Conservation (phyloP, 2,113 vertebrate species). For the Telmatochromis brachygnathus region DNA sequence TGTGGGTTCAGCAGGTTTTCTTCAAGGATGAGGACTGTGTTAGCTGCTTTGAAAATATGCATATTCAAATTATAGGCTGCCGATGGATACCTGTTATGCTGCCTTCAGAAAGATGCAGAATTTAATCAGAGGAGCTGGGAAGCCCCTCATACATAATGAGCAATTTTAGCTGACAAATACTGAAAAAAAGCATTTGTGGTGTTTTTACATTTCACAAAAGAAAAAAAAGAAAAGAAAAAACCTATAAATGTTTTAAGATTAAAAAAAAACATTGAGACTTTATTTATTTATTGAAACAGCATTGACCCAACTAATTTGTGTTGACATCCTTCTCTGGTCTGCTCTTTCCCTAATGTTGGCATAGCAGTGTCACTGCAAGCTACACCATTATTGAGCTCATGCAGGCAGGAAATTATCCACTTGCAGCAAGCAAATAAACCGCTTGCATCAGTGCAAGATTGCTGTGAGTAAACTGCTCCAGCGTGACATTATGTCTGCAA, state of each 20-base stretch:
- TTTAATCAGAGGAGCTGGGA: background rate
- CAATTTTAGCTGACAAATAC: background rate
- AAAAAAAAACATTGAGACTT: background rate
- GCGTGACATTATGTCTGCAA: background rate
- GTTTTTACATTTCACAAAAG: background rate
- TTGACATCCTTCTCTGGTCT: background rate
- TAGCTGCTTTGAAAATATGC: background rate
- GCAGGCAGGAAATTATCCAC: slow-evolving; percentile 25
- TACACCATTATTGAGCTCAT: background rate
- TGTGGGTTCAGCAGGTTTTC: background rate
- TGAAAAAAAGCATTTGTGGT: background rate
- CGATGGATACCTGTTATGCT: background rate
- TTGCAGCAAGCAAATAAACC: slow-evolving; percentile 10
- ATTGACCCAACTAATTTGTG: slow-evolving; percentile 4
- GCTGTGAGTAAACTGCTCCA: background rate
- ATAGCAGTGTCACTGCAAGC: background rate
- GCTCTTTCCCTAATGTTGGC: background rate
- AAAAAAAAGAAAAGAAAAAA: background rate
- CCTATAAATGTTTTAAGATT: background rate
- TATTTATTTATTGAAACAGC: background rate
- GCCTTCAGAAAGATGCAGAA: background rate
- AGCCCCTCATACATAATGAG: slow-evolving; percentile 8
- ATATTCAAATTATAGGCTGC: background rate
- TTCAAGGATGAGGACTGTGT: background rate
- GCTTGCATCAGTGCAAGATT: background rate